phyloP scores from a whole-genome alignment of 2,888 invertebrate genomes.

The Drosophila testacea region DNA sequence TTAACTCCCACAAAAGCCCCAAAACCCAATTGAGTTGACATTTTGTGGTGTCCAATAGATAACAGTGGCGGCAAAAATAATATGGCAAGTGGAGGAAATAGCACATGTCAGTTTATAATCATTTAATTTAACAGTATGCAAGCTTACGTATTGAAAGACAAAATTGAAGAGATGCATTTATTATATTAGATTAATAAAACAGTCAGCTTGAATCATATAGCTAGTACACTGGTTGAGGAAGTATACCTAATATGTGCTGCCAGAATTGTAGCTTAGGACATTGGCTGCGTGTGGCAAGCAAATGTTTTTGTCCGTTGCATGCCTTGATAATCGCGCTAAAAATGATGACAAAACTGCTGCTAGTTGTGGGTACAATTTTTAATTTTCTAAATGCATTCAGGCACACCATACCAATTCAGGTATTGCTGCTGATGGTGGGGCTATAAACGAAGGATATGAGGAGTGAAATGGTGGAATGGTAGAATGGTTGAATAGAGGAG shows the following conservation, averaged over 20 bases:
- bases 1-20: constrained; percentile 1
- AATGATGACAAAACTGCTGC: constrained; percentile 79
- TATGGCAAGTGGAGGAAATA: background rate
- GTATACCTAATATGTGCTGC: constrained; percentile 1
- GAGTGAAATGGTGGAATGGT: constrained; percentile 13
- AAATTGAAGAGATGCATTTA: background rate
- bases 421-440: background rate
- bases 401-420: constrained; percentile 37
- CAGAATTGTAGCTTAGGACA: constrained; percentile 35
- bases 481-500: constrained; percentile 11
- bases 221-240: too few species aligned
- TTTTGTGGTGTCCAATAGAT: constrained; percentile 69
- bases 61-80: constrained; percentile 50
- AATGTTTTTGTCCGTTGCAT: constrained; percentile 72
- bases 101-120: background rate
- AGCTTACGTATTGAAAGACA: background rate
- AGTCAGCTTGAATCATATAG: background rate
- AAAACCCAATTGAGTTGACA: constrained; percentile 67
- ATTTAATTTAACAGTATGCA: background rate
- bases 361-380: constrained; percentile 77
- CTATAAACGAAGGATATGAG: background rate
- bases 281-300: constrained; percentile 66
- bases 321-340: constrained; percentile 78
- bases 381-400: constrained; percentile 78
- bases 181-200: background rate